Percentiles rank a stretch among this genome's conserved stretches.
phyloP scores from a whole-genome alignment of 2,113 vertebrate genomes.

The Podiceps cristatus region DNA sequence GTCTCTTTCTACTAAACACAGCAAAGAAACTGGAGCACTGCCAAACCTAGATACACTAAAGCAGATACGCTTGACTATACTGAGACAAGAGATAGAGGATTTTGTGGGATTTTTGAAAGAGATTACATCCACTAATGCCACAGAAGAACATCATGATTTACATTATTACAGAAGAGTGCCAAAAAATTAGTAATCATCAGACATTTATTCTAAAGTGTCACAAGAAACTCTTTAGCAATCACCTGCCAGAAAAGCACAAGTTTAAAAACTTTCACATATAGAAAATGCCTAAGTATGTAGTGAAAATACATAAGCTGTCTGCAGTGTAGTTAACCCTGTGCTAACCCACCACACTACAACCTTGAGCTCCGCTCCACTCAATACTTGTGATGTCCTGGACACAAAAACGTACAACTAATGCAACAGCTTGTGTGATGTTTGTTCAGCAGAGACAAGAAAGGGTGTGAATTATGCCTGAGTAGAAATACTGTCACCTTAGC shows the following conservation, averaged over 20 bases:
- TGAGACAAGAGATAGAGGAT: constrained; percentile 37
- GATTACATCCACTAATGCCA: constrained; percentile 30
- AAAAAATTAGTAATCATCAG: constrained; percentile 19
- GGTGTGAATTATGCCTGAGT: neutral
- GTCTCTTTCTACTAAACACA: constrained; percentile 33
- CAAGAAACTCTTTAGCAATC: neutral
- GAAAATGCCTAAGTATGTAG: neutral
- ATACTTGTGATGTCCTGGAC: neutral
- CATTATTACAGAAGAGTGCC: neutral
- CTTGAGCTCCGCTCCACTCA: neutral
- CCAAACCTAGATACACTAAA: constrained; percentile 23
- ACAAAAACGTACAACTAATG: neutral
- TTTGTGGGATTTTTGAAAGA: constrained; percentile 32
- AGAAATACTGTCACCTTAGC: neutral
- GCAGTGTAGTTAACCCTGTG: neutral
- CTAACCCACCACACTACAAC: neutral
- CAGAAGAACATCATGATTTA: neutral
- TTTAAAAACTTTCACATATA: neutral
- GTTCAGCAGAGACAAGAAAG: neutral
- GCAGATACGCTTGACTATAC: constrained; percentile 28
- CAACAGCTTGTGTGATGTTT: neutral
- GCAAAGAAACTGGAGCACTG: constrained; percentile 43
- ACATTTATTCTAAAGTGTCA: constrained; percentile 17
- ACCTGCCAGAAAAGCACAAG: neutral
- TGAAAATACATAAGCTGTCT: neutral